These are phyloP conservation scores for Sitta europaea DNA, from an alignment of 2,113 vertebrate species.

Conservation along the genomic window DNA sequence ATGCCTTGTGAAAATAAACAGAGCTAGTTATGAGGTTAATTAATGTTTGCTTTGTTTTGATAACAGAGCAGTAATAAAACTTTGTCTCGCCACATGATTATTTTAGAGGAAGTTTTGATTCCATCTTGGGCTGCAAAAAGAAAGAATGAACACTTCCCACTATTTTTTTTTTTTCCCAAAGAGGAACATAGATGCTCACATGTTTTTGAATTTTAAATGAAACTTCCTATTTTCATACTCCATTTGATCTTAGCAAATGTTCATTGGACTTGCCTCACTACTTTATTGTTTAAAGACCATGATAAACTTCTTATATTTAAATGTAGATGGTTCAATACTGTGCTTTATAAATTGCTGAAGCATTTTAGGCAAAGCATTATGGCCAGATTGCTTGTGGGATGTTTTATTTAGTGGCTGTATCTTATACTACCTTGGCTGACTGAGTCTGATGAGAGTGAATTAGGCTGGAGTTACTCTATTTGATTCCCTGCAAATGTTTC, in stretches of 20 bases:
- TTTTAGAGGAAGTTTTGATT: slow-evolving; percentile 7
- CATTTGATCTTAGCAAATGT: slow-evolving; percentile 1
- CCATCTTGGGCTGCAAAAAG: neutral
- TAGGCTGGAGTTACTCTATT: slow-evolving; percentile 28
- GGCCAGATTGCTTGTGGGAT: neutral
- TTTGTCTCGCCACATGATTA: neutral
- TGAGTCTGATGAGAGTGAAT: slow-evolving; percentile 8
- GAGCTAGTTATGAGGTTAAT: neutral
- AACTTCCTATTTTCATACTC: slow-evolving; percentile 22
- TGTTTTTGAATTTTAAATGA: neutral
- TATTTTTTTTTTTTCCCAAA: neutral
- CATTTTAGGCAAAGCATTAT: slow-evolving; percentile 24
- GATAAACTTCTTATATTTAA: slow-evolving; percentile 19
- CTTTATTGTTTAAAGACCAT: slow-evolving; percentile 46
- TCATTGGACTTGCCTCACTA: slow-evolving; percentile 40
- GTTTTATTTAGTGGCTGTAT: neutral
- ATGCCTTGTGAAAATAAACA: neutral
- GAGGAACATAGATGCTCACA: neutral
- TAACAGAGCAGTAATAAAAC: neutral
- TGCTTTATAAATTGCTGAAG: slow-evolving; percentile 27
- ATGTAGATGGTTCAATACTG: neutral
- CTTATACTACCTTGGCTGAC: neutral
- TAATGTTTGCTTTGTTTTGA: neutral
- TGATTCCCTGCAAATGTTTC: slow-evolving; percentile 42
- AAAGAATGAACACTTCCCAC: neutral